Conservation (phyloP, 2,888 invertebrate species). For the Bedellia somnulentella region DNA sequence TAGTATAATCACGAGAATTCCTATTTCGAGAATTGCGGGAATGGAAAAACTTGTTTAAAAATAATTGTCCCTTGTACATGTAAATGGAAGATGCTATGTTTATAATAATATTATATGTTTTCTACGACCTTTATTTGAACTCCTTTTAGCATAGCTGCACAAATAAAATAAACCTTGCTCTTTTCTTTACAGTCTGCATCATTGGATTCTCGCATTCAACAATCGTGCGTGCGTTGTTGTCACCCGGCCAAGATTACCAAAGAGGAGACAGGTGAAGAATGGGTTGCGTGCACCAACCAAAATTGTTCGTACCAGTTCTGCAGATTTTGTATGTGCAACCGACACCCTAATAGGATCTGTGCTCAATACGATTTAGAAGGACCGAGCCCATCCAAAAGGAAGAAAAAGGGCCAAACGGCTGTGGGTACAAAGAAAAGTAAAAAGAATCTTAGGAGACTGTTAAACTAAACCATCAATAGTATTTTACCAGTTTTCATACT, state of each 20-base stretch:
- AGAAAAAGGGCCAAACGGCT: slow-evolving; percentile 29
- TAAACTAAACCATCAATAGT: slow-evolving; percentile 16
- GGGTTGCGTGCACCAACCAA: slow-evolving; percentile 53
- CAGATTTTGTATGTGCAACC: slow-evolving; percentile 39
- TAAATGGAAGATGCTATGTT: too few species aligned
- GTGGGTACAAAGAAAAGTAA: slow-evolving; percentile 44
- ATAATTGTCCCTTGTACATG: too few species aligned
- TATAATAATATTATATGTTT: too few species aligned
- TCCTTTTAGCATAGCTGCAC: too few species aligned
- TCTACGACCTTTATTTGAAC: too few species aligned
- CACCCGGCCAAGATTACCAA: slow-evolving; percentile 47
- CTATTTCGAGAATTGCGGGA: too few species aligned
- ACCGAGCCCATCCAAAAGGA: slow-evolving; percentile 52
- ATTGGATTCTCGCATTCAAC: slow-evolving; percentile 30
- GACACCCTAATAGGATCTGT: slow-evolving; percentile 42
- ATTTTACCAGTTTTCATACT: too few species aligned
- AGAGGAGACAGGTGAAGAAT: slow-evolving; percentile 44
- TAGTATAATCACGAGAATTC: too few species aligned
- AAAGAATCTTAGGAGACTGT: slow-evolving; percentile 40
- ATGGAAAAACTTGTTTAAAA: too few species aligned
- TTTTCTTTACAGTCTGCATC: slow-evolving; percentile 43
- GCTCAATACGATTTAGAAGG: slow-evolving; percentile 41
- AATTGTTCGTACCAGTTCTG: slow-evolving; percentile 56
- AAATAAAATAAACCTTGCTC: too few species aligned
- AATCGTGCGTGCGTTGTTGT: slow-evolving; percentile 38